phyloP scores from a whole-genome alignment of 2,888 invertebrate genomes.

The Eilema depressum region DNA sequence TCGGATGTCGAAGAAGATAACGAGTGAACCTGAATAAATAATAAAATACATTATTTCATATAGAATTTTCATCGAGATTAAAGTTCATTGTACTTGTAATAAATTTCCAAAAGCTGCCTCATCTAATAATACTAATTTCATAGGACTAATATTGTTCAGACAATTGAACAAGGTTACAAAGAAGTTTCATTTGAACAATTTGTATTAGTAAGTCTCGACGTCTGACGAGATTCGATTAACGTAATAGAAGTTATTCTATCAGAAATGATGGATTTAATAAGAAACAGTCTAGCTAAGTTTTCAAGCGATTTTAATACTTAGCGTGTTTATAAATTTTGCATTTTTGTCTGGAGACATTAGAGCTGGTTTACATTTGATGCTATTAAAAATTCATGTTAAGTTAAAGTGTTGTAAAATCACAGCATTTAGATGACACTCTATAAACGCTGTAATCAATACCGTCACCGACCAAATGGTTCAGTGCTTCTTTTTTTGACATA shows the following conservation, averaged over 20 bases:
- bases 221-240: slow-evolving; percentile 10
- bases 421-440: too few species aligned
- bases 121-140: background rate
- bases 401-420: background rate
- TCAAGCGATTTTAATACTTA: background rate
- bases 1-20: too few species aligned
- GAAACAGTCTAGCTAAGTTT: background rate
- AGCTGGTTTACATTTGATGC: background rate
- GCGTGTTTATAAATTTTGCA: background rate
- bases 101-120: background rate
- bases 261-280: background rate
- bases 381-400: background rate
- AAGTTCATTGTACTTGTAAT: background rate
- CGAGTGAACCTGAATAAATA: too few species aligned
- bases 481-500: too few species aligned
- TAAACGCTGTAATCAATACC: too few species aligned
- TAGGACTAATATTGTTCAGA: background rate
- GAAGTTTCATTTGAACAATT: background rate
- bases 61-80: background rate
- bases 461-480: too few species aligned
- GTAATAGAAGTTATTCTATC: slow-evolving; percentile 6
- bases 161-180: background rate
- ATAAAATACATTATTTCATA: background rate
- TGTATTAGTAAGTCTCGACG: background rate
- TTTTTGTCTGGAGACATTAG: too few species aligned